Conservation (phyloP, 2,113 vertebrate species). For the Bubo bubo region DNA sequence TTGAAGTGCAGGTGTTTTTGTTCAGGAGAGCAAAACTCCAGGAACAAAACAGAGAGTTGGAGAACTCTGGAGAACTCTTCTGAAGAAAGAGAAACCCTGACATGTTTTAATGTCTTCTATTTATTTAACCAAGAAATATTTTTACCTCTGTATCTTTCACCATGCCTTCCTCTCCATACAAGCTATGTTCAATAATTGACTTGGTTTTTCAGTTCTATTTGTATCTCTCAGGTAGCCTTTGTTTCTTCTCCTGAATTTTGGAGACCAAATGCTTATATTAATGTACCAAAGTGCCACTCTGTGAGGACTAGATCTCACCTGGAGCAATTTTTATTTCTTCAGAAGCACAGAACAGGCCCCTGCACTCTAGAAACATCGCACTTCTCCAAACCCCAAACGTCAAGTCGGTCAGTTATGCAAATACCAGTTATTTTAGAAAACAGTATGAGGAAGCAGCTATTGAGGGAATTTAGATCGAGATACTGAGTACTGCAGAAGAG, state of each 20-base stretch:
- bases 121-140: not conserved
- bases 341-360: not conserved
- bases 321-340: not conserved
- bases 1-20: not conserved
- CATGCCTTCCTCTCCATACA: not conserved
- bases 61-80: not conserved
- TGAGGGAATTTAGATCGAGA: not conserved
- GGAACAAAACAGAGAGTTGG: not conserved
- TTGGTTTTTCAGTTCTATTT: not conserved
- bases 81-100: not conserved
- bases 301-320: not conserved
- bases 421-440: not conserved
- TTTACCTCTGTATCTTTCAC: not conserved
- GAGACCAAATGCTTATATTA: not conserved
- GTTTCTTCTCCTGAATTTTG: not conserved
- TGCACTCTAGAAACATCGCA: not conserved
- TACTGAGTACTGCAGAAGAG: not conserved
- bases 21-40: not conserved
- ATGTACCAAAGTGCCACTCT: accelerated
- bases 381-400: not conserved
- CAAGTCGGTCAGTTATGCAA: not conserved
- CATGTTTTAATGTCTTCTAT: not conserved
- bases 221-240: not conserved
- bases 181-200: not conserved
- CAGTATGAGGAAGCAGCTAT: not conserved